phyloP scores from a whole-genome alignment of 2,797 vertebrate genomes.

The Chelon auratus region DNA sequence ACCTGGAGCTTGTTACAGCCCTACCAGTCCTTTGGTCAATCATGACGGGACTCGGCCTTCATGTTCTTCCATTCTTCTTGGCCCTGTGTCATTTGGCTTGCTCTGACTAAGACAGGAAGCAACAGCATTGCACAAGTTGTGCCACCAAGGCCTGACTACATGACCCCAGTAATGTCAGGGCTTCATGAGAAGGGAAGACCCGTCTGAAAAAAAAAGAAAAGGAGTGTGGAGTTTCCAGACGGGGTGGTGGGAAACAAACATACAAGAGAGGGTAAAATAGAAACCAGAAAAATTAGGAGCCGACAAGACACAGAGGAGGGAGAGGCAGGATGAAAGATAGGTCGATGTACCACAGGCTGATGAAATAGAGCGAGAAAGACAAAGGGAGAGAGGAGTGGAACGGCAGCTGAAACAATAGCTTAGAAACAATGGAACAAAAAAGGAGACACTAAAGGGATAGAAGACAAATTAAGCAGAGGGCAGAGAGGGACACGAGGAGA shows the following conservation, averaged over 20 bases:
- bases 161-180: constrained; percentile 34
- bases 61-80: constrained; percentile 17
- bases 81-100: constrained; percentile 27
- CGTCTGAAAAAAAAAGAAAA: background rate
- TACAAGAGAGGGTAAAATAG: constrained; percentile 28
- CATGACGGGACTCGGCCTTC: constrained; percentile 15
- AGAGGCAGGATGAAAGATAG: constrained; percentile 61
- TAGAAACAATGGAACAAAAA: constrained; percentile 35
- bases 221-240: constrained; percentile 29
- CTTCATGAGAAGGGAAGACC: constrained; percentile 1
- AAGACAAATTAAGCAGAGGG: constrained; percentile 66
- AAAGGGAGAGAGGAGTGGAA: constrained; percentile 38
- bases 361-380: constrained; percentile 57
- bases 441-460: constrained; percentile 40
- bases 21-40: constrained; percentile 27
- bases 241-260: constrained; percentile 30
- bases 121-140: constrained; percentile 33
- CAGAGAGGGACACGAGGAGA: constrained; percentile 45
- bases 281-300: constrained; percentile 38
- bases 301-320: constrained; percentile 18
- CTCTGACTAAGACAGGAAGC: constrained; percentile 28
- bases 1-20: constrained; percentile 39
- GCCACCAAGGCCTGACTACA: constrained; percentile 19
- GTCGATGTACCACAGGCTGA: constrained; percentile 59
- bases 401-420: constrained; percentile 55